Conservation (phyloP, 2,113 vertebrate species). For the Malurus melanocephalus region DNA sequence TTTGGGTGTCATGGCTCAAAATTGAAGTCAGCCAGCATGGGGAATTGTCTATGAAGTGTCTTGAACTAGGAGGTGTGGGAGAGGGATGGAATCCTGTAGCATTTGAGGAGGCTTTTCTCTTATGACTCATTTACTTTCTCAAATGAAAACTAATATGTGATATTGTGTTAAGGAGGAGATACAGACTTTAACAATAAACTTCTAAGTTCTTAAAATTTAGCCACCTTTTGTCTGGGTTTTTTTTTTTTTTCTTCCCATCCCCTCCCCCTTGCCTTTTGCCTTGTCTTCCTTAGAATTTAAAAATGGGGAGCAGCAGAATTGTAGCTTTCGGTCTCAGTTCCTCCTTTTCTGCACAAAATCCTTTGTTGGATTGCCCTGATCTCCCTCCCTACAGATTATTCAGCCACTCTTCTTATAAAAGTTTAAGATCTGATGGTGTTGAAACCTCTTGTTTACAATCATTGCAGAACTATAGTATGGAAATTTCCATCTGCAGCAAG, state of each 20-base stretch:
- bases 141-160: background rate
- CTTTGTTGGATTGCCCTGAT: background rate
- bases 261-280: background rate
- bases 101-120: background rate
- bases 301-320: background rate
- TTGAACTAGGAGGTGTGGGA: background rate
- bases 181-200: background rate
- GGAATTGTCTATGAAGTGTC: background rate
- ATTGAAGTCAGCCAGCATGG: background rate
- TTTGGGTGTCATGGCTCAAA: background rate
- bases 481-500: conserved; percentile 54
- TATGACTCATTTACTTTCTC: background rate
- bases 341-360: conserved; percentile 14
- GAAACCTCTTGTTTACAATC: conserved; percentile 42
- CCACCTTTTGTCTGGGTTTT: background rate
- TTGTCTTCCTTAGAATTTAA: background rate
- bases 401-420: background rate
- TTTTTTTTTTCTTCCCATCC: background rate
- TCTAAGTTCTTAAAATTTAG: background rate
- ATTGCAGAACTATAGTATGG: conserved; percentile 47
- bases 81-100: background rate
- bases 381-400: background rate
- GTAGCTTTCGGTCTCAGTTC: conserved; percentile 14
- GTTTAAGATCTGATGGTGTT: conserved; percentile 46
- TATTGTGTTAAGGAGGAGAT: background rate